phyloP scores from a whole-genome alignment of 2,113 vertebrate genomes.

The Agapornis roseicollis region DNA sequence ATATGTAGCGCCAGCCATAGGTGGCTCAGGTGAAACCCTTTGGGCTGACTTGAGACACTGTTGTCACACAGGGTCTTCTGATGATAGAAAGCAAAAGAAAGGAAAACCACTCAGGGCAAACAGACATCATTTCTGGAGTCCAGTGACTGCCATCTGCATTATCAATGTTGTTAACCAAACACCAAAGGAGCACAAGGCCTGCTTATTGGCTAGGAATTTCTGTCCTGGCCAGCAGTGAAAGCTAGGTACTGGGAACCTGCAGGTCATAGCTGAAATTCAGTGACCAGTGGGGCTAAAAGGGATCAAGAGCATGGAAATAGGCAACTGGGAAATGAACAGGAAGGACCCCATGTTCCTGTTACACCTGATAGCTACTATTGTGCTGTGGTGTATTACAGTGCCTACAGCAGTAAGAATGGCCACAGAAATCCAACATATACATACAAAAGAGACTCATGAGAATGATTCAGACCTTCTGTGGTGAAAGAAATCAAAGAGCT shows the following conservation, averaged over 20 bases:
- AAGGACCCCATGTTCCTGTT: background rate
- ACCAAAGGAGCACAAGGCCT: background rate
- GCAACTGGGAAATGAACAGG: background rate
- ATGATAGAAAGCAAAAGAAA: background rate
- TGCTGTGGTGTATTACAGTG: background rate
- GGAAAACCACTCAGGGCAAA: background rate
- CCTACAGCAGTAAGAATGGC: background rate
- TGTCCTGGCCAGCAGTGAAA: background rate
- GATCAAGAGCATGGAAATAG: background rate
- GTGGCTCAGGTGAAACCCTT: background rate
- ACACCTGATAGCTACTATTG: background rate
- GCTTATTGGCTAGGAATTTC: background rate
- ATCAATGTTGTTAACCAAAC: background rate
- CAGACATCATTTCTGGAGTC: background rate
- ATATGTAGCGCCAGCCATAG: background rate
- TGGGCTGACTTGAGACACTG: background rate
- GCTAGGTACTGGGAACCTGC: background rate
- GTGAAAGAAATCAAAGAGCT: background rate
- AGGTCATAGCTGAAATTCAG: background rate
- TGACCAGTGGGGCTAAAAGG: background rate
- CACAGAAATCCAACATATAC: background rate
- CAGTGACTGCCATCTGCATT: background rate
- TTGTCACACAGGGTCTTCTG: background rate
- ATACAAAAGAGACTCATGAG: background rate
- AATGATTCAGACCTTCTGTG: background rate